These are phyloP conservation scores for Pterocles gutturalis DNA, from an alignment of 2,113 vertebrate species.

Conservation along the genomic window DNA sequence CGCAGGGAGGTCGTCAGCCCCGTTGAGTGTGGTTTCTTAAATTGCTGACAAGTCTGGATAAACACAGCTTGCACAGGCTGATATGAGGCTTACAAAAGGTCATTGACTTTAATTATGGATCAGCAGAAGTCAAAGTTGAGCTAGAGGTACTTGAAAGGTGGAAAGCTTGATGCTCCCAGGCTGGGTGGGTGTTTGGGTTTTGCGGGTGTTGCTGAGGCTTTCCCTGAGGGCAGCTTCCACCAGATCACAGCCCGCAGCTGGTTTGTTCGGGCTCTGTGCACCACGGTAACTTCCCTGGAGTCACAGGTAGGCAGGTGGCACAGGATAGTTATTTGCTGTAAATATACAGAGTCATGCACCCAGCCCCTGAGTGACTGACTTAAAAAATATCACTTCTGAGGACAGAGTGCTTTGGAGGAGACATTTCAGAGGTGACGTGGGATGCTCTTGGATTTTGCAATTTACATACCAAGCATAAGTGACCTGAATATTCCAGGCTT, in stretches of 20 bases:
- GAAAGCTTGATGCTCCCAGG: neutral
- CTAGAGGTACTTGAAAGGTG: neutral
- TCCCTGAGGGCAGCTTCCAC: neutral
- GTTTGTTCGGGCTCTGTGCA: neutral
- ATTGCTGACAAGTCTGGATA: conserved; percentile 24
- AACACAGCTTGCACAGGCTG: neutral
- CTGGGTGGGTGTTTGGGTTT: fast-evolving
- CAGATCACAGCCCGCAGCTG: neutral
- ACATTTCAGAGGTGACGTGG: neutral
- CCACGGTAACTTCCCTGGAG: neutral
- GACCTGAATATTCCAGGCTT: neutral
- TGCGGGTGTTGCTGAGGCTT: neutral
- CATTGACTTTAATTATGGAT: neutral
- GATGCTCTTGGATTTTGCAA: neutral
- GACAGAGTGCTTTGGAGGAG: neutral
- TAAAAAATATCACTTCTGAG: neutral
- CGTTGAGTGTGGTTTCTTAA: neutral
- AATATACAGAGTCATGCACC: neutral
- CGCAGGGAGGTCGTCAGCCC: neutral
- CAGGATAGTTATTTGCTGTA: neutral
- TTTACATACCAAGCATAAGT: neutral
- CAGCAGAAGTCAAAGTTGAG: neutral
- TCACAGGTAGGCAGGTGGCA: neutral
- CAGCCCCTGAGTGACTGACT: no score
- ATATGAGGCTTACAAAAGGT: neutral